Evolutionary conservation across 2,797 vertebrate genomes (phyloP), one percentile per base, ranked within the genome.

Genomic region (Rhynchonycteris naso): DNA sequence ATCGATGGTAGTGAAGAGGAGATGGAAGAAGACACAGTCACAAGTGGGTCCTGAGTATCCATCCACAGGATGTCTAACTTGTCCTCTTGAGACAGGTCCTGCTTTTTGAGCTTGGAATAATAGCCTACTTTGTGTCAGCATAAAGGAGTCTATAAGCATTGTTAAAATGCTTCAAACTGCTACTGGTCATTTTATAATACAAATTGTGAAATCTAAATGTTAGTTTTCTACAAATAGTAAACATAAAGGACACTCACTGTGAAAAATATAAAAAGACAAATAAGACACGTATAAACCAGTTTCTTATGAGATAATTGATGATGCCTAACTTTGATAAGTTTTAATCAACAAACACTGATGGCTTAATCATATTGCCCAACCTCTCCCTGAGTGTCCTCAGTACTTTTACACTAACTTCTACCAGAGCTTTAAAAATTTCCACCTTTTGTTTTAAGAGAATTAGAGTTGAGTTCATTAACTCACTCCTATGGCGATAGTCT

Each of bases 1-100:
- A 90, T 97, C 7, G 98, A 98, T 81, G 98, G 99, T 4, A 90
- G 94, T 0, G 98, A 98, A 6, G 98, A 99, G 28, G 98, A 98
- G 26, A 99, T 99, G 99, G 99, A 99, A 4, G 98, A 99, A 75
- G 99, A 99, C 69, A 66, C 98, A 0, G 98, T 98, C 80, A 98
- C 99, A 33, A 99, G 99, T 13, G 99, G 99, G 12, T 99, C 99
- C 50, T 68, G 56, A 22, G 24, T 2, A 4, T 43, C 43, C 58
- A 4, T 33, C 33, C 58, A 38, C 35, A 52, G 26, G 43, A 33
- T 10, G 4, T 56, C 4, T 61, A 19, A 13, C 15, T 11, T 35
- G 56, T 38, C 65, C 6, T 76, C 21, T 35, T 28, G 66, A n/a
- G 52, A 76, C 43, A 69, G 50, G 75, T 91, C 74, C 87, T 94